These are phyloP conservation scores for Lepidocolaptes lacrymiger DNA, from an alignment of 2,797 vertebrate species.

Conservation along the genomic window DNA sequence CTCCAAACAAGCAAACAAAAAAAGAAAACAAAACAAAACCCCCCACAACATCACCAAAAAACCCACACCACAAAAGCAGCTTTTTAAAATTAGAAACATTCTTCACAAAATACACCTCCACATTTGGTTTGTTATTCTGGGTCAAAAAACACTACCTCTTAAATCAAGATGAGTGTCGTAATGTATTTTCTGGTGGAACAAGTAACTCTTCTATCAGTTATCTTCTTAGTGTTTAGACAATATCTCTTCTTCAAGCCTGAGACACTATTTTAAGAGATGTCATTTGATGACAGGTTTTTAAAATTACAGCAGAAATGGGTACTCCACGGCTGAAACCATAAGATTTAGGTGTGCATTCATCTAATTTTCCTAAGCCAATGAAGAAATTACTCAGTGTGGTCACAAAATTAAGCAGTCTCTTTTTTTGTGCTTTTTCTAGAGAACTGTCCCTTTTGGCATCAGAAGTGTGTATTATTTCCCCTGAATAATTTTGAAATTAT, in stretches of 20 bases:
- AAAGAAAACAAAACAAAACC: not conserved
- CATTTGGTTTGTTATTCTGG: not conserved
- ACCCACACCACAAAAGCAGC: not conserved
- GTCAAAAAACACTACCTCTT: not conserved
- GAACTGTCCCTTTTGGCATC: not conserved
- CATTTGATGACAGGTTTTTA: not conserved
- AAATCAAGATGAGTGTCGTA: not conserved
- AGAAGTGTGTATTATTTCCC: not conserved
- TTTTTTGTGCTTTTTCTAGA: not conserved
- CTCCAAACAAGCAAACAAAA: too few species aligned
- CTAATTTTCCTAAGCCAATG: not conserved
- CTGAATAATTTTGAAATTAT: not conserved
- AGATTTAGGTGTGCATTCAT: not conserved
- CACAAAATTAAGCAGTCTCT: not conserved
- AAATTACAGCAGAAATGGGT: not conserved
- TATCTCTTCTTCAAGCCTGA: not conserved
- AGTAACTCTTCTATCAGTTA: not conserved
- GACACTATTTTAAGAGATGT: not conserved
- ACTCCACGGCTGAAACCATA: not conserved
- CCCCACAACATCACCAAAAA: accelerated
- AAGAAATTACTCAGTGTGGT: not conserved
- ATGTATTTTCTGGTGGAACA: not conserved
- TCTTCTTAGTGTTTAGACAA: not conserved
- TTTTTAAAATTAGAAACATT: not conserved
- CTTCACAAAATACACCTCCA: not conserved